Evolutionary conservation across 2,797 vertebrate species (phyloP).

Genomic region (Moxostoma hubbsi): DNA sequence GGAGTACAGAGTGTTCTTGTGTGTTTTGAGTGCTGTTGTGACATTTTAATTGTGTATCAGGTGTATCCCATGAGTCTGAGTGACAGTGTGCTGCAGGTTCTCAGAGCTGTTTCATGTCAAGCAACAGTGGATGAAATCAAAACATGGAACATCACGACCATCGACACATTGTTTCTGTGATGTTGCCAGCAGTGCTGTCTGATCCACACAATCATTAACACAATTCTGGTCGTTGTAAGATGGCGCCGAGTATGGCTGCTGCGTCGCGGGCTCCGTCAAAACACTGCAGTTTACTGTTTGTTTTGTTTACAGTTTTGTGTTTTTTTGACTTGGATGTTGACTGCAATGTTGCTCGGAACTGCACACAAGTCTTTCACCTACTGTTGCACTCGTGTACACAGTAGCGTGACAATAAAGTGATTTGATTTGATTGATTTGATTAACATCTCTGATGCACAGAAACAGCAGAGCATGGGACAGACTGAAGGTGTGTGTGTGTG

Average conservation of each 20-base stretch:
- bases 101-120: conserved; percentile 63
- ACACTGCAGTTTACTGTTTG: no score
- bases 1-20: no score
- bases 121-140: conserved; percentile 68
- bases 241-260: no score
- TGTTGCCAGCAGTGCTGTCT: conserved; percentile 68
- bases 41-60: conserved; percentile 62
- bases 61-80: conserved; percentile 61
- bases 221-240: no score
- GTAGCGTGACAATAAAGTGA: no score
- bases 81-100: conserved; percentile 59
- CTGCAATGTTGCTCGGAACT: no score
- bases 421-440: no score
- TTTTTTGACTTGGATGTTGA: no score
- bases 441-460: conserved; percentile 61
- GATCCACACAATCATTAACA: conserved; percentile 11
- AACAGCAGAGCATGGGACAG: conserved; percentile 62
- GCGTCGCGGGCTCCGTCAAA: no score
- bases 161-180: conserved; percentile 69
- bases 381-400: no score
- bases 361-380: no score
- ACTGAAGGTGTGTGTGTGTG: conserved; percentile 57
- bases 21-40: background rate
- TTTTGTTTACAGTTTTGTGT: no score
- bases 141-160: conserved; percentile 67